Conservation (phyloP, 2,888 invertebrate species). For the Pardosa pseudoannulata region DNA sequence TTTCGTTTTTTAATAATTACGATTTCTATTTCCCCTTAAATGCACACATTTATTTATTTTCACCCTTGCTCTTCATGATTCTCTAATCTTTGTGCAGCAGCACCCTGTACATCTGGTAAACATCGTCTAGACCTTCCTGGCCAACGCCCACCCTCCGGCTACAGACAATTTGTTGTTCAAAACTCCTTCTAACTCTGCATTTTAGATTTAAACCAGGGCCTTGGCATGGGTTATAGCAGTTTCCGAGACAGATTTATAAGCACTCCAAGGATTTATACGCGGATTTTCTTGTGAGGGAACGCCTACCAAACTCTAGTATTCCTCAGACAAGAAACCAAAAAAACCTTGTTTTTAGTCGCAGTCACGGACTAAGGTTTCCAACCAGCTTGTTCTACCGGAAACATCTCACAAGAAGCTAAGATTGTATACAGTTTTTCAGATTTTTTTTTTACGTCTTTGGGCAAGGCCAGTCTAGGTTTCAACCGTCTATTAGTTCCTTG, state of each 20-base stretch:
- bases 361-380: constrained; percentile 1
- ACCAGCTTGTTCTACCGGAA: not conserved
- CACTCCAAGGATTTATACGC: constrained; percentile 38
- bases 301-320: constrained; percentile 26
- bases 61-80: too few relatives aligned
- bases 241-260: constrained; percentile 54
- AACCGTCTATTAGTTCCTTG: not conserved
- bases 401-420: not conserved
- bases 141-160: constrained; percentile 34
- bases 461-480: not conserved
- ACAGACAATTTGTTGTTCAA: not conserved
- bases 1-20: too few relatives aligned
- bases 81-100: not conserved
- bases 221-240: constrained; percentile 19
- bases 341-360: not conserved
- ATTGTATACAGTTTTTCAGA: not conserved
- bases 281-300: constrained; percentile 28
- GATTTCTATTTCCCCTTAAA: too few relatives aligned
- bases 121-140: constrained; percentile 9
- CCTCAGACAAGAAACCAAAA: not conserved
- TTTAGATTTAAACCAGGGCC: constrained; percentile 32
- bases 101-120: not conserved
- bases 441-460: not conserved
- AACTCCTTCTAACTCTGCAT: not conserved
- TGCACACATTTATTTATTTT: too few relatives aligned